phyloP scores from a whole-genome alignment of 2,797 vertebrate genomes.

The Enteromius radiatus region DNA sequence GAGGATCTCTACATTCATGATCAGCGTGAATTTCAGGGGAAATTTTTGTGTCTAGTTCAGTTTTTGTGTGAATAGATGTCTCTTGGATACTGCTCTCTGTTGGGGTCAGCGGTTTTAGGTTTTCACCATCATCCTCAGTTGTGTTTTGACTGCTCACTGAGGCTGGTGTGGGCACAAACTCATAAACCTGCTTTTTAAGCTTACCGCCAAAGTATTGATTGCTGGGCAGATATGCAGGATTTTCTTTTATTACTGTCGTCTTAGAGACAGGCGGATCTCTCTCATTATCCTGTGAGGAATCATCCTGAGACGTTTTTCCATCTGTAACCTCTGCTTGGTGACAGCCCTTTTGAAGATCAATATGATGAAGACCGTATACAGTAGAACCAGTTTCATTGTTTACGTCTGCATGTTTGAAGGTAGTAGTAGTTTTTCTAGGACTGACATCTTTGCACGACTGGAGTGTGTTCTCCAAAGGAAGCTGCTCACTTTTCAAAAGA shows the following conservation, averaged over 20 bases:
- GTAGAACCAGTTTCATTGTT: conserved; percentile 13
- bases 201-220: background rate
- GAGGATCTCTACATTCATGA: background rate
- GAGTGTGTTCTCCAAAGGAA: background rate
- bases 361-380: background rate
- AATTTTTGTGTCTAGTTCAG: background rate
- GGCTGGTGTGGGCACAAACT: background rate
- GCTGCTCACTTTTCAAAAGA: conserved; percentile 9
- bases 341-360: conserved; percentile 9
- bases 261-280: background rate
- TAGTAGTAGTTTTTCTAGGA: background rate
- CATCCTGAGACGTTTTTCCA: background rate
- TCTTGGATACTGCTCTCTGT: background rate
- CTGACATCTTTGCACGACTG: background rate
- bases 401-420: background rate
- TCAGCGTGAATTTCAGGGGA: background rate
- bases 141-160: background rate
- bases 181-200: conserved; percentile 1
- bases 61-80: background rate
- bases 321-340: background rate
- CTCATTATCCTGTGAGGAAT: background rate
- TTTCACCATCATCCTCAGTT: conserved; percentile 1
- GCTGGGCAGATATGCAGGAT: conserved; percentile 5
- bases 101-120: background rate
- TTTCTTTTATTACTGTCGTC: conserved; percentile 12